Conservation (phyloP, 2,888 invertebrate genomes). For the Synanthedon myopaeformis region DNA sequence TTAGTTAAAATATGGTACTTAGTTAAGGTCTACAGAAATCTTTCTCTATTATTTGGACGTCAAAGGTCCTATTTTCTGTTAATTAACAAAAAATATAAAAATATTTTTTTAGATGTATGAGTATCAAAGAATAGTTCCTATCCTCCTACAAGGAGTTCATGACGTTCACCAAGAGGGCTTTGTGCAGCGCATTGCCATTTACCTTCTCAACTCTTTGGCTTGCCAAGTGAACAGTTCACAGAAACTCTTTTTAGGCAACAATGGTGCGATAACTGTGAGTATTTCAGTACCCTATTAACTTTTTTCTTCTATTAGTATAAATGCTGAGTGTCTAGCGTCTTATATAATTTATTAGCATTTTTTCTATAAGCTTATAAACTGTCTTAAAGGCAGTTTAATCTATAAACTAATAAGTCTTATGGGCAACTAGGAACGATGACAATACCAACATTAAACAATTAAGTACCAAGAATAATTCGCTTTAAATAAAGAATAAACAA, state of each 20-base stretch:
- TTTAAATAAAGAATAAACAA: too few species aligned
- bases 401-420: too few species aligned
- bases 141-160: constrained; percentile 84
- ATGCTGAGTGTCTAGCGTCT: too few species aligned
- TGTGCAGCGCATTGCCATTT: constrained; percentile 94
- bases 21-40: neutral
- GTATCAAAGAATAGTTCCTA: constrained; percentile 86
- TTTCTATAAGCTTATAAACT: too few species aligned
- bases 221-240: constrained; percentile 96
- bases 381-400: too few species aligned
- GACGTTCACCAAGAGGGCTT: constrained; percentile 89
- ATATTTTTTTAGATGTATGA: constrained; percentile 83
- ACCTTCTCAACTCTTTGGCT: constrained; percentile 93
- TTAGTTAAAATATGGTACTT: neutral
- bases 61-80: neutral
- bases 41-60: neutral
- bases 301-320: neutral
- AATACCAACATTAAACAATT: too few species aligned
- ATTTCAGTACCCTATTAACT: neutral
- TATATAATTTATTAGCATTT: too few species aligned
- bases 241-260: constrained; percentile 89
- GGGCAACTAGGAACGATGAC: too few species aligned
- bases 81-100: too few species aligned
- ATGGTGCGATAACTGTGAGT: constrained; percentile 86
- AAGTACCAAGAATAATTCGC: too few species aligned